Conservation (phyloP, 2,113 vertebrate species). For the Xenus cinereus region DNA sequence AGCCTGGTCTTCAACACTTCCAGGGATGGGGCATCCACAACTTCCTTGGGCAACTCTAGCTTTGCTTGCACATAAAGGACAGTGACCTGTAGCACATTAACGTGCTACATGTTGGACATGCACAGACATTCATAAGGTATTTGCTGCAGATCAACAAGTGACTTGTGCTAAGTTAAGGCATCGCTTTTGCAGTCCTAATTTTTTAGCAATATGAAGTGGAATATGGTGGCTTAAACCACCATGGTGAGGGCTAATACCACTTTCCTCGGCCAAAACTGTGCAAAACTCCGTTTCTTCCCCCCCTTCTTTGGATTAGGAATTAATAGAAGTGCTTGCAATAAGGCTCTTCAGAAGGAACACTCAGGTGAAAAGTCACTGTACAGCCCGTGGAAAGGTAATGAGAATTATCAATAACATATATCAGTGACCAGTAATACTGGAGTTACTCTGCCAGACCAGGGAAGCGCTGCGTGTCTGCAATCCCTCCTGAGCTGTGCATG, state of each 20-base stretch:
- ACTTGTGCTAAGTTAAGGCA: background rate
- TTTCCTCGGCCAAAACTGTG: background rate
- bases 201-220: background rate
- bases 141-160: background rate
- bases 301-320: background rate
- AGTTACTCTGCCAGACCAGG: background rate
- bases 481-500: background rate
- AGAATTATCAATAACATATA: background rate
- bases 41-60: background rate
- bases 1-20: too few species aligned
- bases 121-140: too few species aligned
- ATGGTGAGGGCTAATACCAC: background rate
- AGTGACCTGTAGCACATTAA: background rate
- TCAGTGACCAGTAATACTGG: background rate
- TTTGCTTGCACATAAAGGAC: background rate
- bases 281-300: fast-evolving
- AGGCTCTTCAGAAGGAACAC: background rate
- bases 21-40: too few species aligned
- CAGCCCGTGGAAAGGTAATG: background rate
- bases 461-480: fast-evolving
- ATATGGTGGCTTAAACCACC: background rate
- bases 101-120: background rate
- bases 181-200: background rate
- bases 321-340: background rate
- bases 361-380: background rate